Evolutionary conservation across 2,797 vertebrate species (phyloP).

Genomic region (Sebastes paucispinis): DNA sequence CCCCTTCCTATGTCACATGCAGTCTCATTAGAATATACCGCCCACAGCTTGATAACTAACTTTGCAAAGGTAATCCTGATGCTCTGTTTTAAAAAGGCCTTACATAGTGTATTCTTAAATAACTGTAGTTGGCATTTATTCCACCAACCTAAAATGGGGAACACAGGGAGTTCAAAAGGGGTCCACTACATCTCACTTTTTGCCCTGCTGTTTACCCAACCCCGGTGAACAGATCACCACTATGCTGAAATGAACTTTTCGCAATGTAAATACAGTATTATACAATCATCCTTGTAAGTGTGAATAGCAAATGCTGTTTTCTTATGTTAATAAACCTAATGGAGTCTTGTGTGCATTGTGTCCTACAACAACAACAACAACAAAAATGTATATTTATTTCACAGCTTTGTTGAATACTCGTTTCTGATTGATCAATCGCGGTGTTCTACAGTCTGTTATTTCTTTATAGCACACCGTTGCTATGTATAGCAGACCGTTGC

Average conservation of each 20-base stretch:
- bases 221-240: neutral
- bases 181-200: neutral
- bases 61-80: neutral
- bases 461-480: too few relatives aligned
- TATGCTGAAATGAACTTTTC: neutral
- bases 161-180: neutral
- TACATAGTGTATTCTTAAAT: neutral
- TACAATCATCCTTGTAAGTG: neutral
- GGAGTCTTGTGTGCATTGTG: neutral
- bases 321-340: neutral
- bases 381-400: too few relatives aligned
- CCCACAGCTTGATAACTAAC: too few relatives aligned
- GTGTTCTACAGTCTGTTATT: too few relatives aligned
- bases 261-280: neutral
- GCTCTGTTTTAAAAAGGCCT: neutral
- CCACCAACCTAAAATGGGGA: neutral
- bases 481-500: too few relatives aligned
- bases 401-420: too few relatives aligned
- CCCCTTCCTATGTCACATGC: too few relatives aligned
- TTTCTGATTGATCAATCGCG: too few relatives aligned
- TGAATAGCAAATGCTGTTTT: neutral
- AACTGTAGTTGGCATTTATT: neutral
- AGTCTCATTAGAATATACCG: too few relatives aligned
- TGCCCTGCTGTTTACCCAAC: neutral
- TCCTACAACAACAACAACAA: neutral